A percentile compares a stretch with the other conserved stretches of the same genome.
These are phyloP conservation scores for Ceratoteleas bidentatus DNA, from an alignment of 1,140 invertebrate genomes.

Conservation along the genomic window DNA sequence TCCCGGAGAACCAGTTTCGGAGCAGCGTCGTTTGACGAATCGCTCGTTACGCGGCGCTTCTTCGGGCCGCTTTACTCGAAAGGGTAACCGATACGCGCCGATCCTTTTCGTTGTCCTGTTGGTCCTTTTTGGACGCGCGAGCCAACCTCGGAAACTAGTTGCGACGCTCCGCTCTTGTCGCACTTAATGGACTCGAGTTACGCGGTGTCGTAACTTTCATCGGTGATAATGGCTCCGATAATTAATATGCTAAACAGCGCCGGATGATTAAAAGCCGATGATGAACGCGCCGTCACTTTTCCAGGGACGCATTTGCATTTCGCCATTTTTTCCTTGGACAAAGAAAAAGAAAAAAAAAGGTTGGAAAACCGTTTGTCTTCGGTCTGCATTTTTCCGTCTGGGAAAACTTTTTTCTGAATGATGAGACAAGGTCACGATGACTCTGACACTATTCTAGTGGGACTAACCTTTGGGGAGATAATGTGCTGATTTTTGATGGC, in stretches of 20 bases:
- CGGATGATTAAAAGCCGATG: slow-evolving; percentile 7
- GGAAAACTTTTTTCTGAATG: too few species aligned
- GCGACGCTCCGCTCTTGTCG: slow-evolving; percentile 40
- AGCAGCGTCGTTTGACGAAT: slow-evolving; percentile 43
- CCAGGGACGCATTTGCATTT: background rate
- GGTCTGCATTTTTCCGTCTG: too few species aligned
- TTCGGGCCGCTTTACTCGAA: slow-evolving; percentile 42
- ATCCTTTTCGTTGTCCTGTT: too few species aligned
- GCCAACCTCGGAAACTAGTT: slow-evolving; percentile 26
- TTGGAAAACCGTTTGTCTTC: too few species aligned
- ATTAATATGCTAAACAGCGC: slow-evolving; percentile 30
- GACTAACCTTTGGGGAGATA: too few species aligned
- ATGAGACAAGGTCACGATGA: too few species aligned
- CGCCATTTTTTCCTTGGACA: too few species aligned
- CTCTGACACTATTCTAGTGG: too few species aligned
- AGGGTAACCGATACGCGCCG: slow-evolving; percentile 24
- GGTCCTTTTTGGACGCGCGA: slow-evolving; percentile 23
- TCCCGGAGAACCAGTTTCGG: slow-evolving; percentile 64
- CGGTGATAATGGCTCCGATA: slow-evolving; percentile 19
- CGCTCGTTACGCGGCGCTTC: slow-evolving; percentile 54
- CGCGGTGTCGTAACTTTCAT: slow-evolving; percentile 42
- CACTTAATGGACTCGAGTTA: slow-evolving; percentile 34
- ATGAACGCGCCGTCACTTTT: background rate
- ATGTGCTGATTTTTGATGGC: too few species aligned
- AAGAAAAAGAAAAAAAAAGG: too few species aligned